phyloP scores from a whole-genome alignment of 30 jellyfish, hydroid and myxozoan species.

The Euphysa ruthae region DNA sequence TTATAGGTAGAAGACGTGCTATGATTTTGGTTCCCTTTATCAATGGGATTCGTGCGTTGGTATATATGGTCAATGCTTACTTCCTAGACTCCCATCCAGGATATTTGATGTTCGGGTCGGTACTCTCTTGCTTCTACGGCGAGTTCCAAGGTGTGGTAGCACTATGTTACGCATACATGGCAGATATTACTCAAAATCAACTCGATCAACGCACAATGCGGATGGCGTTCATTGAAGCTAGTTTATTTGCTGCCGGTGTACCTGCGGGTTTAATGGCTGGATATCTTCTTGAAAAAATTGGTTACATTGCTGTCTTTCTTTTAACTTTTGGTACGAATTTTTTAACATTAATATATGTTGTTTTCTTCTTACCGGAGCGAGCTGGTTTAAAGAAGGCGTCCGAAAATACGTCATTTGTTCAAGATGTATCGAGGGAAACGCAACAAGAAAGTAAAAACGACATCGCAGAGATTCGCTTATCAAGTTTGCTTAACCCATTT shows the following conservation, averaged over 20 bases:
- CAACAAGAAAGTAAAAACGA: not conserved
- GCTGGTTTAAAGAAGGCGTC: too few relatives aligned
- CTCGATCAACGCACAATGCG: slow-evolving; percentile 71
- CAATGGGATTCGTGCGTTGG: slow-evolving; percentile 47
- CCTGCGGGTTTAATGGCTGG: slow-evolving; percentile 81
- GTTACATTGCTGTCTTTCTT: slow-evolving; percentile 62
- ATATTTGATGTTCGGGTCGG: slow-evolving; percentile 26
- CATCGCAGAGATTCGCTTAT: too few relatives aligned
- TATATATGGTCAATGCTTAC: slow-evolving; percentile 42
- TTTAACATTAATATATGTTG: slow-evolving; percentile 39
- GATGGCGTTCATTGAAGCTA: slow-evolving; percentile 72
- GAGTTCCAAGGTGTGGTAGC: slow-evolving; percentile 73
- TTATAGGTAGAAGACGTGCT: slow-evolving; percentile 62
- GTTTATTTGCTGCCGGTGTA: slow-evolving; percentile 61
- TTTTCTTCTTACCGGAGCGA: slow-evolving; percentile 46
- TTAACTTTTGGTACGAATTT: slow-evolving; percentile 34
- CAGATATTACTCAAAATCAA: slow-evolving; percentile 58
- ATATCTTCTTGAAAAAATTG: slow-evolving; percentile 43
- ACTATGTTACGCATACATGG: slow-evolving; percentile 77
- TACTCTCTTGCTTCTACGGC: slow-evolving; percentile 33
- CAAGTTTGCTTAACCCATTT: slow-evolving; percentile 35
- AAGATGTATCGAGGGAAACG: too few relatives aligned
- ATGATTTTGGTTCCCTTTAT: slow-evolving; percentile 60
- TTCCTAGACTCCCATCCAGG: slow-evolving; percentile 29
- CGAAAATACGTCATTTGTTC: too few relatives aligned